A percentile compares a stretch with the other conserved stretches of the same genome.
Evolutionary conservation across 2,888 invertebrate species (phyloP).

Genomic region (Cantharis rufa): DNA sequence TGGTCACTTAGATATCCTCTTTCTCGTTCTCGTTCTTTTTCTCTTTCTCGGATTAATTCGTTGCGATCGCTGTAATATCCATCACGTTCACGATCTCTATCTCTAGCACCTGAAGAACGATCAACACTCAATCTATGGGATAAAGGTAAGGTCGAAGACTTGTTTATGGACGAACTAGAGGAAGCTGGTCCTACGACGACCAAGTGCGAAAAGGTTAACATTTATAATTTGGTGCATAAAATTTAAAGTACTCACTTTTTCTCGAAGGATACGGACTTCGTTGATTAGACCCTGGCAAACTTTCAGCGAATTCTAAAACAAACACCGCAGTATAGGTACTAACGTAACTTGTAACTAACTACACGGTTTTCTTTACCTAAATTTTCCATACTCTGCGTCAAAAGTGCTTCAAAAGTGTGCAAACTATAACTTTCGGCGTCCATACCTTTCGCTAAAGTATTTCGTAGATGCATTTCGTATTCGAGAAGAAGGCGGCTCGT

Average conservation of each 20-base stretch:
- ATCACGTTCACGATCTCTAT: conserved; percentile 71
- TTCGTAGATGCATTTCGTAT: conserved; percentile 92
- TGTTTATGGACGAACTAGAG: conserved; percentile 71
- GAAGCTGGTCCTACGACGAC: conserved; percentile 58
- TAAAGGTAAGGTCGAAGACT: conserved; percentile 81
- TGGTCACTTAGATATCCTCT: conserved; percentile 82
- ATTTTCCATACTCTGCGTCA: conserved; percentile 95
- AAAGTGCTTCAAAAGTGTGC: conserved; percentile 89
- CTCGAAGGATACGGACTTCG: conserved; percentile 84
- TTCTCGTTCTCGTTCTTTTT: conserved; percentile 66
- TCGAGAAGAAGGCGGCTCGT: conserved; percentile 84
- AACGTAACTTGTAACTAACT: neutral
- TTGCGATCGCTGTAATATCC: conserved; percentile 91
- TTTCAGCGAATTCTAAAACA: conserved; percentile 81
- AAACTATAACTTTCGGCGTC: conserved; percentile 93
- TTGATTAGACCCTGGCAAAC: conserved; percentile 80
- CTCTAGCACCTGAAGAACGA: conserved; percentile 63
- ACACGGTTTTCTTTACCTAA: conserved; percentile 64
- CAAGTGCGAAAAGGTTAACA: conserved; percentile 22
- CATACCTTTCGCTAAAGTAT: conserved; percentile 92
- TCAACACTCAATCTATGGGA: conserved; percentile 65
- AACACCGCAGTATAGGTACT: neutral
- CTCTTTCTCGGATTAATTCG: conserved; percentile 77
- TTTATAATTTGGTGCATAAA: conserved; percentile 10
- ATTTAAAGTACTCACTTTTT: conserved; percentile 70